phyloP scores from a whole-genome alignment of 1,140 invertebrate species.

The Plodia interpunctella region DNA sequence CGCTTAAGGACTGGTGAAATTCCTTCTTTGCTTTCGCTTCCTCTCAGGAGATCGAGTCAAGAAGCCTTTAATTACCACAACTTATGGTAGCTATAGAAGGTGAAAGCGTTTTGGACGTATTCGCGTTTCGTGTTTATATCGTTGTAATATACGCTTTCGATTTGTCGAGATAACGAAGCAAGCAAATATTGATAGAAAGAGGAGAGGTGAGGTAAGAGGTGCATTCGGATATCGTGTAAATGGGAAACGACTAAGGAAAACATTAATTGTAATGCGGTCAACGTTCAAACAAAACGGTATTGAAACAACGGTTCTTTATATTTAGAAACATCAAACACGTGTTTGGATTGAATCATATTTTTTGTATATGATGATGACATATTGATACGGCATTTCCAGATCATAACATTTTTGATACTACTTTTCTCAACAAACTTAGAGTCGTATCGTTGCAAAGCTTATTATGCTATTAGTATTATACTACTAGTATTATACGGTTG shows the following conservation, averaged over 20 bases:
- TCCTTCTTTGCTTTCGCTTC: slow-evolving; percentile 23
- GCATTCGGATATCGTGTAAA: slow-evolving; percentile 22
- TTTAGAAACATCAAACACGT: slow-evolving; percentile 62
- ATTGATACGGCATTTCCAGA: slow-evolving; percentile 49
- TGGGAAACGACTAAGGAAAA: slow-evolving; percentile 48
- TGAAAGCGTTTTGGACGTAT: slow-evolving; percentile 31
- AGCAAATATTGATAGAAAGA: slow-evolving; percentile 43
- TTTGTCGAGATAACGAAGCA: slow-evolving; percentile 27
- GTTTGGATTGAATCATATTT: slow-evolving; percentile 62
- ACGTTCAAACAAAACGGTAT: slow-evolving; percentile 58
- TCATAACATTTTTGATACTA: slow-evolving; percentile 30
- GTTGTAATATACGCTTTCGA: slow-evolving; percentile 25
- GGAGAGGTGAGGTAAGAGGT: no score
- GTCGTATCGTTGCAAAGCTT: no score
- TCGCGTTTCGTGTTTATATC: slow-evolving; percentile 20
- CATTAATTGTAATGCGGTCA: slow-evolving; percentile 58
- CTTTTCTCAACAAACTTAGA: slow-evolving; percentile 15
- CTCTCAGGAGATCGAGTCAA: slow-evolving; percentile 18
- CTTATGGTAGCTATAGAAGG: slow-evolving; percentile 25
- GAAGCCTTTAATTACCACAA: slow-evolving; percentile 28
- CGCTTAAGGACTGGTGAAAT: slow-evolving; percentile 21
- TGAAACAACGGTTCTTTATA: slow-evolving; percentile 65
- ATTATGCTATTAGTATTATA: no score
- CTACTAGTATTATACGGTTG: no score
- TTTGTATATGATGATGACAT: slow-evolving; percentile 40